Base-by-base conservation (phyloP, 2,888 invertebrate species). In the Brachynemurus nebulosus region DNA sequence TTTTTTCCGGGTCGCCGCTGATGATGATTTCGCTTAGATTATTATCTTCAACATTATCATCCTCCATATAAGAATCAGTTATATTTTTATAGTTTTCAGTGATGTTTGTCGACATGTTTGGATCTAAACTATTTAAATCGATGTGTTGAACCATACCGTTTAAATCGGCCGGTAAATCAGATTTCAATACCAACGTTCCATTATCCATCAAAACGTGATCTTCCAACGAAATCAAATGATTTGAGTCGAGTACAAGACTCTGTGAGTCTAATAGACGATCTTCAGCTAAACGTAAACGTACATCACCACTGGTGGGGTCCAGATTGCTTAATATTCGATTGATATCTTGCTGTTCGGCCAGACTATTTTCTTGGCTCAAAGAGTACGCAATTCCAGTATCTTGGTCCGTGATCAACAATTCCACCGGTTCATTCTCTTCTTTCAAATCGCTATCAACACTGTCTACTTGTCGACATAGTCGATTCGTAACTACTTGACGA, bases 381-480 rank as follows among this genome's bases (percentile, higher is more conserved):
- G 44, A 18, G 5, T 44, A 44, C 6, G 11, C 43, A 36, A 45
- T 46, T 51, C 54, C 63, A 45, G 64, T 63, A 44, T 57, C 56
- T 50, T 63, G 62, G 53, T 66, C 64, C 8, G 64, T 64, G 44
- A 66, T 65, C 41, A 66, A 52, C 46, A 66, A 54, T 53, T 63
- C 63, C 17, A 64, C 65, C 48, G 37, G 16, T 14, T 38, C 38
- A 12, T 20, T 27, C 27, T 44, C 44, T 12, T 38, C 25, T 16
- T 44, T 44, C 18, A 44, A 19, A 40, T 40, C 40, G 27, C n/a
- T 33, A 11, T 20, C 35, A 20, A 21, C 12, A 12, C 35, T 21
- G 16, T 44, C 34, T 16, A 44, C 17, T n/a, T 27, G 44, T n/a
- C 27, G 44, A 33, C 34, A 34, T 18, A 44, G 18, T 19, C 59